phyloP scores from a whole-genome alignment of 2,888 invertebrate species.

The Odiellus spinosus region DNA sequence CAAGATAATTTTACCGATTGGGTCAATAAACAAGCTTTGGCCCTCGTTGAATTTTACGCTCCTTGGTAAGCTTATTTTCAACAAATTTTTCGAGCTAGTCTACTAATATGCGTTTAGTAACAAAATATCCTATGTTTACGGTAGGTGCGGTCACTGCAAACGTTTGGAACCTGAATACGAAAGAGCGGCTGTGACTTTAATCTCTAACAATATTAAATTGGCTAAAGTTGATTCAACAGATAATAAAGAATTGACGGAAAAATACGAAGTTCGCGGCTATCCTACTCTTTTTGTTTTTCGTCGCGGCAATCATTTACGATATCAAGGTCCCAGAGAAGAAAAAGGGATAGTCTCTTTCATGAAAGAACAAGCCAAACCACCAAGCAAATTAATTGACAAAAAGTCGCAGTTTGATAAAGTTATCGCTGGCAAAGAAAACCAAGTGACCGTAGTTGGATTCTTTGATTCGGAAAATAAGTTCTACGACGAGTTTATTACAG shows the following conservation, averaged over 20 bases:
- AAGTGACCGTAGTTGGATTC: slow-evolving; percentile 19
- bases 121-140: no score
- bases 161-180: slow-evolving; percentile 37
- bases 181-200: slow-evolving; percentile 34
- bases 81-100: no score
- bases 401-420: slow-evolving; percentile 5
- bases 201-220: slow-evolving; percentile 27
- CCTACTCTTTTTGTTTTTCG: slow-evolving; percentile 32
- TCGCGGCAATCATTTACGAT: slow-evolving; percentile 35
- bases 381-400: slow-evolving; percentile 26
- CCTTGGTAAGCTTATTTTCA: slow-evolving; percentile 37
- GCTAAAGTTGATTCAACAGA: slow-evolving; percentile 39
- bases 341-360: slow-evolving; percentile 36
- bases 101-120: no score
- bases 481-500: background rate
- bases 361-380: slow-evolving; percentile 34
- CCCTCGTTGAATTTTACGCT: slow-evolving; percentile 41
- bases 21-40: slow-evolving; percentile 30
- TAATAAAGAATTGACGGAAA: slow-evolving; percentile 34
- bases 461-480: background rate
- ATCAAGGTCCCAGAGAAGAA: slow-evolving; percentile 34
- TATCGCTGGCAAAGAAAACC: background rate
- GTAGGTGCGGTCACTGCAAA: slow-evolving; percentile 38
- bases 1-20: slow-evolving; percentile 35
- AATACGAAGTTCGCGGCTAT: slow-evolving; percentile 37